Evolutionary conservation across 2,888 invertebrate species (phyloP), one percentile per base, ranked within the genome.

Genomic region (Orchesella flavescens): DNA sequence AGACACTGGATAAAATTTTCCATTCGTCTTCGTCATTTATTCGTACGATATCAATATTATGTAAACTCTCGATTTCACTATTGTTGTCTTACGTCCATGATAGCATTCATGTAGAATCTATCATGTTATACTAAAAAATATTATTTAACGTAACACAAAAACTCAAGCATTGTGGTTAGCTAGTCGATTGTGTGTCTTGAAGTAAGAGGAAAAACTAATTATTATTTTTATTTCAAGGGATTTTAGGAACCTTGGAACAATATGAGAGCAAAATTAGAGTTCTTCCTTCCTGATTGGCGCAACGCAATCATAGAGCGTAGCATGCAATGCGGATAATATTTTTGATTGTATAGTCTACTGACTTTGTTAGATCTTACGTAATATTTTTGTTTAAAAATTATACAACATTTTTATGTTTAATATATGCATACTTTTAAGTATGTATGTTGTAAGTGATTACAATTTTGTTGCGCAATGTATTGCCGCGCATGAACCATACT

Each of bases 191-290:
- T 19, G 4, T 57, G 10, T n/a, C 9, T 10, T 17, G 17, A 17
- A 49, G 10, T 49, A 15, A 2, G 10, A 15, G 12, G 12, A 49
- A n/a, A 49, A 49, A 49, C 12, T n/a, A 49, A 49, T 10, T 10
- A 44, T 44, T 9, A 21, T 57, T 57, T 21, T 57, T 10, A 57
- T 19, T 57, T 21, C 17, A 57, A 65, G 43, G 23, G 24, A 44
- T 43, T 59, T 0, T 57, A 76, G 76, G 76, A 76, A 68, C 68
- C 19, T 46, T 66, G 68, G 57, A 76, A 57, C 44, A 68, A 44
- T 65, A 65, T 68, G 59, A 55, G 66, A 76, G 46, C 76, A 59
- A 43, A 55, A 24, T n/a, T 68, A 63, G 43, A 63, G 44, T 63
- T 63, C 4, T n/a, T 53, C 53, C 13, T 53, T 53, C 13, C n/a